These are phyloP conservation scores for Epinephelus moara DNA, from an alignment of 2,113 vertebrate species.

Conservation along the genomic window DNA sequence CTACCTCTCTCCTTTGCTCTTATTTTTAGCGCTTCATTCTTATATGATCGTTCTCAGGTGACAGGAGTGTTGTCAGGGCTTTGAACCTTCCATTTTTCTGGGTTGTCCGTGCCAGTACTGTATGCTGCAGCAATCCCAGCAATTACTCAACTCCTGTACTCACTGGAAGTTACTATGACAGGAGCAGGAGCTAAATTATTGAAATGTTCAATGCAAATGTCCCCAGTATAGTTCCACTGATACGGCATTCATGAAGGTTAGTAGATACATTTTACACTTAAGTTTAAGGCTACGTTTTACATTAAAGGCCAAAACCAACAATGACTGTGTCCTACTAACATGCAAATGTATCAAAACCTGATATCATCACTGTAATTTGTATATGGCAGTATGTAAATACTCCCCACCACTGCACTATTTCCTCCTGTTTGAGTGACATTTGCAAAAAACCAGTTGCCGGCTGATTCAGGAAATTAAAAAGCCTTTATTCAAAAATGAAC, in stretches of 20 bases:
- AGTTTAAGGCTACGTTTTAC: neutral
- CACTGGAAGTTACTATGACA: neutral
- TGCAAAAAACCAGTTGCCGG: neutral
- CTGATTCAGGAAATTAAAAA: neutral
- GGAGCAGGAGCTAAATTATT: neutral
- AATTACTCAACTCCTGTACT: neutral
- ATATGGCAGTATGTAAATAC: neutral
- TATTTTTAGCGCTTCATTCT: slow-evolving; percentile 39
- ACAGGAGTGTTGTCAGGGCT: slow-evolving; percentile 3
- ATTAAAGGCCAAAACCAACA: too few species aligned
- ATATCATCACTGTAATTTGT: neutral
- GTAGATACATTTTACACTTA: neutral
- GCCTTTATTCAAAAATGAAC: neutral
- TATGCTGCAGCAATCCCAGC: neutral
- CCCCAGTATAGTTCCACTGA: neutral
- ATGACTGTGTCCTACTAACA: too few species aligned
- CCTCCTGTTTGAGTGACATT: neutral
- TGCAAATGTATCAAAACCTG: too few species aligned
- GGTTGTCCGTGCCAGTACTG: neutral
- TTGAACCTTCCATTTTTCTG: neutral
- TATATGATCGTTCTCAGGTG: slow-evolving; percentile 32
- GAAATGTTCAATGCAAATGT: neutral
- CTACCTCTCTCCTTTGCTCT: slow-evolving; percentile 10
- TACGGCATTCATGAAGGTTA: neutral
- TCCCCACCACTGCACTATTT: neutral